Percentiles rank a stretch among this genome's conserved stretches.
These are phyloP conservation scores for Semotilus atromaculatus DNA, from an alignment of 2,797 vertebrate species.

Conservation along the genomic window DNA sequence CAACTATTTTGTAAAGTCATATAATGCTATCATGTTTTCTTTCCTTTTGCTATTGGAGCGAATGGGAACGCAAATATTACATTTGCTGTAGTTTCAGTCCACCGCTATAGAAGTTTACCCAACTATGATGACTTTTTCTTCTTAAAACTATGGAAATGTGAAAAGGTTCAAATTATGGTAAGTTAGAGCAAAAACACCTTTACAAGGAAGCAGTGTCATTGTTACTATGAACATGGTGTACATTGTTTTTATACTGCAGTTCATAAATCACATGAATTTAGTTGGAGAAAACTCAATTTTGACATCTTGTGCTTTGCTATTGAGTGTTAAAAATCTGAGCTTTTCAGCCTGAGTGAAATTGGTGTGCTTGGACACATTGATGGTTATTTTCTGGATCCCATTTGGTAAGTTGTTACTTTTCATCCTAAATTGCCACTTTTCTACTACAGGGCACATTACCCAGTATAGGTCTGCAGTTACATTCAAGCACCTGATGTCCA, in stretches of 20 bases:
- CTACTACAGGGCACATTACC: constrained; percentile 53
- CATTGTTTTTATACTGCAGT: background rate
- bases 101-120: background rate
- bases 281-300: background rate
- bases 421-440: constrained; percentile 58
- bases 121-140: background rate
- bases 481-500: constrained; percentile 65
- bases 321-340: background rate
- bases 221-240: background rate
- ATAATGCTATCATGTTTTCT: background rate
- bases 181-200: background rate
- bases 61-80: background rate
- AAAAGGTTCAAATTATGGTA: background rate
- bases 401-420: constrained; percentile 36
- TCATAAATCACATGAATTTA: background rate
- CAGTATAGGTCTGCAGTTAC: constrained; percentile 60
- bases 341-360: constrained; percentile 2
- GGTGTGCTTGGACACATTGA: background rate
- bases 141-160: background rate
- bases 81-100: background rate
- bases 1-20: background rate
- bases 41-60: background rate
- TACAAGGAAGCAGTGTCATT: background rate
- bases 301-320: background rate
- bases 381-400: constrained; percentile 19